These are phyloP conservation scores for Edolisoma coerulescens DNA, from an alignment of 2,113 vertebrate genomes.

Conservation along the genomic window DNA sequence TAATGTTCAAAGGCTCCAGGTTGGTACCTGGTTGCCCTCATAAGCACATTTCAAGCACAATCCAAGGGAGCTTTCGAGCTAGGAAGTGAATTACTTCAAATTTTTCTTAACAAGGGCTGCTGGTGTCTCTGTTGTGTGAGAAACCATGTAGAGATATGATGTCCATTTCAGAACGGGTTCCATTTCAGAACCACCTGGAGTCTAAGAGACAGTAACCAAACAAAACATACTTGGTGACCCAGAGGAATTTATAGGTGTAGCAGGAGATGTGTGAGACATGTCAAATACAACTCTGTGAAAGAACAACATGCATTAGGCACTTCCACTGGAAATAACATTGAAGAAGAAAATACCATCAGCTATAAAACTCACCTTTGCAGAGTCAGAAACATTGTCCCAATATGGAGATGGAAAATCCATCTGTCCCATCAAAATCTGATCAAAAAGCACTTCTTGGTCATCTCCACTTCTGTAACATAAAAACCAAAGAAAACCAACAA, in stretches of 20 bases:
- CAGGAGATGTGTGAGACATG: background rate
- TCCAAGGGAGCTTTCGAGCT: background rate
- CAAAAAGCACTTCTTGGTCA: constrained; percentile 91
- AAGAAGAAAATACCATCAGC: background rate
- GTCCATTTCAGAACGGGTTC: background rate
- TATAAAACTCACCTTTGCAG: constrained; percentile 83
- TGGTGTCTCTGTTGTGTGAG: background rate
- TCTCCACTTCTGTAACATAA: constrained; percentile 78
- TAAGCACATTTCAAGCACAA: background rate
- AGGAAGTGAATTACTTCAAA: background rate
- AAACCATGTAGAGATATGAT: background rate
- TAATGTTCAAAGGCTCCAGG: background rate
- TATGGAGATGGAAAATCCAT: constrained; percentile 91
- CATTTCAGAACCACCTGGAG: background rate
- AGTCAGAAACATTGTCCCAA: constrained; percentile 93
- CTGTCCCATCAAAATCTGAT: constrained; percentile 90
- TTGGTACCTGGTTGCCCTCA: background rate
- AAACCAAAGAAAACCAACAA: background rate
- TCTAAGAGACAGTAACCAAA: background rate
- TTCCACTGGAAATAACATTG: background rate
- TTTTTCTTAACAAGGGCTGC: background rate
- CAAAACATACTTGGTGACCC: background rate
- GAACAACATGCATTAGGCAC: background rate
- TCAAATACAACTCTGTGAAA: background rate
- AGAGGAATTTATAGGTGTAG: background rate